phyloP scores from a whole-genome alignment of 2,113 vertebrate species.

The Etheostoma cragini region DNA sequence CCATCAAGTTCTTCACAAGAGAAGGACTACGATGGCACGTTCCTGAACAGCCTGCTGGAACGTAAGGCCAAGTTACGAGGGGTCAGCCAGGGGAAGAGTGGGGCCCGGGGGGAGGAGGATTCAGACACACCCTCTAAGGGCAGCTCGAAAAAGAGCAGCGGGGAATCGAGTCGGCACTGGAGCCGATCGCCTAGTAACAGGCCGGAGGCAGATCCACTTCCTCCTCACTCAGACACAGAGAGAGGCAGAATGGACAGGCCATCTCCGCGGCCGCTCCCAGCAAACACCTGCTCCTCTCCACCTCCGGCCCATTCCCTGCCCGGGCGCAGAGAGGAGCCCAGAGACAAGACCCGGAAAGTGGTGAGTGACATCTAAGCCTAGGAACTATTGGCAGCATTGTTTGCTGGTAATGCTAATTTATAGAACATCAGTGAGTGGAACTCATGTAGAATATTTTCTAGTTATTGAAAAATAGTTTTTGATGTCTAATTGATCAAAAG shows the following conservation, averaged over 20 bases:
- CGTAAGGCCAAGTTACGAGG: slow-evolving; percentile 86
- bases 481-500: neutral
- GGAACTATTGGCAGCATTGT: neutral
- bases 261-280: slow-evolving; percentile 68
- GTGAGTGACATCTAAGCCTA: slow-evolving; percentile 81
- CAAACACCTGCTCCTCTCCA: slow-evolving; percentile 83
- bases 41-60: slow-evolving; percentile 88
- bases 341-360: slow-evolving; percentile 88
- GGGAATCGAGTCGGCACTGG: slow-evolving; percentile 65
- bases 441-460: neutral
- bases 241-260: slow-evolving; percentile 81
- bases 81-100: slow-evolving; percentile 54
- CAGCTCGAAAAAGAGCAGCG: slow-evolving; percentile 85
- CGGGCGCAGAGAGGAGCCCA: slow-evolving; percentile 89
- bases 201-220: slow-evolving; percentile 80
- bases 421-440: neutral
- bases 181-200: slow-evolving; percentile 75
- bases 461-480: neutral
- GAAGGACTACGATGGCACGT: slow-evolving; percentile 88
- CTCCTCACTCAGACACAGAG: slow-evolving; percentile 86
- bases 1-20: slow-evolving; percentile 78
- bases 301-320: slow-evolving; percentile 79
- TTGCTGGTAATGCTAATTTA: neutral
- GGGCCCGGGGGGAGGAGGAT: slow-evolving; percentile 76
- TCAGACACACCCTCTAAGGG: slow-evolving; percentile 88